Evolutionary conservation across 2,113 vertebrate genomes (phyloP), one percentile per base, ranked within the genome.

Genomic region (Suncus etruscus): DNA sequence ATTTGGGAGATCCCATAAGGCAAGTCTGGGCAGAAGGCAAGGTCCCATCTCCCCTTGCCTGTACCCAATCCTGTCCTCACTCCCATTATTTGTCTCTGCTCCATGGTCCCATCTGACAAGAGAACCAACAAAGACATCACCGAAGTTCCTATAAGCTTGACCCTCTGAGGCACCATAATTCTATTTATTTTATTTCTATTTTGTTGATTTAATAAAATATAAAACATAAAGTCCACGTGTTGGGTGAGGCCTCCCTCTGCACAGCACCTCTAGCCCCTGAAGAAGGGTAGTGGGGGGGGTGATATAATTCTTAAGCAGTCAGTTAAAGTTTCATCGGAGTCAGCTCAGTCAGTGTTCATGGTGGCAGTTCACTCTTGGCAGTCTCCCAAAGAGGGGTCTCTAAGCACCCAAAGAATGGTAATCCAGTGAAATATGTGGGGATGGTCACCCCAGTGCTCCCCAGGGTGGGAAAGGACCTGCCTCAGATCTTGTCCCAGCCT

Each of bases 401-500:
- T 3, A 0, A 75, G 16, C 27, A 2, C 31, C 1, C 4, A 58
- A 22, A 31, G 11, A 32, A 3, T 3, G 2, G 45, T 66, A 25
- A 1, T 3, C 14, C 1, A 39, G 39, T 1, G 7, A 16, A 18
- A 18, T 6, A 12, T 12, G 61, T 65, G 61, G 54, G 54, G 54
- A 16, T 58, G 54, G 54, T 58, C 54, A 9, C 16, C 54, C 54
- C 54, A 58, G 54, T 11, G 2, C 32, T 12, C 25, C 50, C 69
- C 8, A 6, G 20, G 24, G 63, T 22, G 4, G 11, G 11, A 14
- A 1, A 14, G n/a, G 29, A 14, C 15, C 4, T 16, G 4, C 65
- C 25, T 3, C 39, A 27, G 11, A 27, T 74, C 75, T 47, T 2
- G 0, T 45, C 48, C 72, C 61, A 22, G 31, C 24, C 22, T 0